A percentile compares a stretch with the other conserved stretches of the same genome.
phyloP scores from a whole-genome alignment of 2,797 vertebrate species.

The Staurois parvus region DNA sequence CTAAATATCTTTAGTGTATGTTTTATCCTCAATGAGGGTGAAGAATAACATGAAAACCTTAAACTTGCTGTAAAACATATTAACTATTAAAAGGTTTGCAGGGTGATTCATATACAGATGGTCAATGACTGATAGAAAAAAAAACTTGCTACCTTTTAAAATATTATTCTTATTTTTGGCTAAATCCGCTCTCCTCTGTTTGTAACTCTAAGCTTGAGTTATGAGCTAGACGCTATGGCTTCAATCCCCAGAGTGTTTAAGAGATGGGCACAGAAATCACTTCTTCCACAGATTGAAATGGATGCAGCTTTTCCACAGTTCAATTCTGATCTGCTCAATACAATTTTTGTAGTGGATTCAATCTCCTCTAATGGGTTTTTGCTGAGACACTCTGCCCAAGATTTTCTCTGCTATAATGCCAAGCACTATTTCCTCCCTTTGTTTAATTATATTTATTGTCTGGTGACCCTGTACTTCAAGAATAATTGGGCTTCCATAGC shows the following conservation, averaged over 20 bases:
- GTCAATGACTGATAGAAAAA: too few species aligned
- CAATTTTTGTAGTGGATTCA: conserved; percentile 32
- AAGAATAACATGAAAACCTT: too few species aligned
- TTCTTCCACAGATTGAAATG: conserved; percentile 20
- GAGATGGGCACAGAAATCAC: conserved; percentile 1
- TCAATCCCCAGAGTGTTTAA: conserved; percentile 4
- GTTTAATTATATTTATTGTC: conserved; percentile 24
- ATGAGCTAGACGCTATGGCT: not conserved
- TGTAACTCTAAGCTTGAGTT: not conserved
- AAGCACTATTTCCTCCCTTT: conserved; percentile 9
- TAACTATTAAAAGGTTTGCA: too few species aligned
- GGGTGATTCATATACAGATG: too few species aligned
- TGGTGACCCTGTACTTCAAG: not conserved
- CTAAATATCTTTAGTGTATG: too few species aligned
- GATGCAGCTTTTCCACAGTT: conserved; percentile 16
- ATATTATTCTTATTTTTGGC: too few species aligned
- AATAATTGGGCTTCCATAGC: not conserved
- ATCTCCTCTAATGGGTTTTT: conserved; percentile 20
- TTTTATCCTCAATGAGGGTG: too few species aligned
- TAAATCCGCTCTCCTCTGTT: not conserved
- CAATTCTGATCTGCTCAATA: conserved; percentile 16
- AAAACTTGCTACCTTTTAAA: too few species aligned
- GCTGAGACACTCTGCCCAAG: not conserved
- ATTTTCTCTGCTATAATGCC: conserved; percentile 13
- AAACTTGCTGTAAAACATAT: too few species aligned